Evolutionary conservation across 2,113 vertebrate genomes (phyloP).

Genomic region (Dasyurus viverrinus): DNA sequence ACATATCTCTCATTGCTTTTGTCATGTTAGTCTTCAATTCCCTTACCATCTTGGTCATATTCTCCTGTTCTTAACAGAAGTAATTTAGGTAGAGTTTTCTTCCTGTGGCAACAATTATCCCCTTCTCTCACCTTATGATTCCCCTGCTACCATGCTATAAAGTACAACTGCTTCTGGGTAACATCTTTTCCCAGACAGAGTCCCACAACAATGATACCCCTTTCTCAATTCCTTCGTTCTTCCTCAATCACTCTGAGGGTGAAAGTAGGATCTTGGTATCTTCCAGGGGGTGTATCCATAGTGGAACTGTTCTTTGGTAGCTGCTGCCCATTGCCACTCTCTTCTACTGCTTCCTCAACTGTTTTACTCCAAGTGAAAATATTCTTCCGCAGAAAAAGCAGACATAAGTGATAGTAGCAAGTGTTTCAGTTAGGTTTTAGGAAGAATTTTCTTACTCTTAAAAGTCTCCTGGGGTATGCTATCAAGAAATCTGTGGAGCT

Average conservation of each 20-base stretch:
- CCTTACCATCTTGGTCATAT: neutral
- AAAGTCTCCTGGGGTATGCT: conserved; percentile 64
- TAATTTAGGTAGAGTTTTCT: too few species aligned
- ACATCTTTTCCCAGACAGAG: neutral
- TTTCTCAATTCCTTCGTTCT: neutral
- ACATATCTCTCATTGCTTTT: neutral
- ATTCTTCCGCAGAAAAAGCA: neutral
- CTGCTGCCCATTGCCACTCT: neutral
- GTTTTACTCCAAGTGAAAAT: neutral
- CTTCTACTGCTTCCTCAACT: neutral
- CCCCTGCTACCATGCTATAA: neutral
- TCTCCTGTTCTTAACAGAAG: neutral
- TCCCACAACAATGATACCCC: neutral
- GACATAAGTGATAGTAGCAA: conserved; percentile 31
- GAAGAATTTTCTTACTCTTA: conserved; percentile 63
- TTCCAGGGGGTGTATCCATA: neutral
- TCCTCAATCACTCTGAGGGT: neutral
- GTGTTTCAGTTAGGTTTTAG: conserved; percentile 63
- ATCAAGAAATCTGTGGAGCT: conserved; percentile 70
- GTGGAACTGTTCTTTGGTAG: neutral
- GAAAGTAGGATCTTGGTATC: neutral
- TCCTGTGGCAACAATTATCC: neutral
- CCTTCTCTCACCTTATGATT: neutral
- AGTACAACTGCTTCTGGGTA: neutral
- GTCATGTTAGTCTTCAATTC: neutral